Base-by-base conservation (phyloP, 2,113 vertebrate species). In the Charina bottae region DNA sequence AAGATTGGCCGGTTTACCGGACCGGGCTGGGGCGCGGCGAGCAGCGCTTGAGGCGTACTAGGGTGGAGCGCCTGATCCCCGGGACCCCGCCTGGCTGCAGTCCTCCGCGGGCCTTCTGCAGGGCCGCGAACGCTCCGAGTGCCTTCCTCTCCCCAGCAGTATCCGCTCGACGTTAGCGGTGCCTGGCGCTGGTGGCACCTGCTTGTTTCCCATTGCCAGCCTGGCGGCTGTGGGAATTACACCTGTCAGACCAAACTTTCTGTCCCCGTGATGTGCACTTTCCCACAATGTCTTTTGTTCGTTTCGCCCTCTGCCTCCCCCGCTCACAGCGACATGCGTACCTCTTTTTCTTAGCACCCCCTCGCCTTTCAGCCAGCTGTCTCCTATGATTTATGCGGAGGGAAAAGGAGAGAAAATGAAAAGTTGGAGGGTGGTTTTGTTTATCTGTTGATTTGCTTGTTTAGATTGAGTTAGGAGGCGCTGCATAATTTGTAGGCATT, bases 401-500 rank as follows among this genome's bases (percentile, higher is more conserved):
- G 4, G 12, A 19, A n/a, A 10, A 17, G 7, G 19, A 53, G 9
- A 87, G 21, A 24, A 49, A 53, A 49, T 56, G 33, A 91, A 89
- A 91, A 91, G 89, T 94, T 95, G 95, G 97, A 95, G 54, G 49
- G 1, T 37, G 46, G 21, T 53, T 68, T 64, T 64, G 72, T 33
- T 53, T 56, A 21, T 68, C 96, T 46, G 85, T 88, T 58, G 49
- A 46, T 62, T 92, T 60, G 91, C 19, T 96, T 96, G 96, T 96
- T 96, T 93, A 93, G 94, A 93, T 93, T 97, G 95, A 97, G 98
- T 98, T 98, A 98, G 97, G 98, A 98, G 98, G 97, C 98, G 97
- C 97, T 97, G 97, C 97, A 97, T 98, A 98, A 98, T 98, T 98
- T 98, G 97, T 98, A 98, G 97, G 97, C 97, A 97, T 98, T 98